Conservation (phyloP, 1,140 invertebrate species). For the Drosophila equinoxialis region DNA sequence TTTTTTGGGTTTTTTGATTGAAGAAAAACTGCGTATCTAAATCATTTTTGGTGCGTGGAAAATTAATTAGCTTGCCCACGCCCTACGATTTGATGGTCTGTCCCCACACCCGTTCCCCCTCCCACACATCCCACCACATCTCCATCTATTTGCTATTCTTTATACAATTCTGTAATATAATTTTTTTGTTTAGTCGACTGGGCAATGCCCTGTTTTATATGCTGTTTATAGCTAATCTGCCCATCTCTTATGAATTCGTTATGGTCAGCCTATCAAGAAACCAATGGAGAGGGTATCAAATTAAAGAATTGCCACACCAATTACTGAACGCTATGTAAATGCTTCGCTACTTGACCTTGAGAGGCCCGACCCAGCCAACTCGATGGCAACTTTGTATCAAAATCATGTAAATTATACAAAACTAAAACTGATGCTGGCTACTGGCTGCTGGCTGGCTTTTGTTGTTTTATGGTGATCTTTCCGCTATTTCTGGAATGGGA, state of each 20-base stretch:
- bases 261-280: too few relatives aligned
- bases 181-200: not conserved
- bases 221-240: too few relatives aligned
- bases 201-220: not conserved
- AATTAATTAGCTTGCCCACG: constrained; percentile 62
- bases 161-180: not conserved
- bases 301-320: constrained; percentile 10
- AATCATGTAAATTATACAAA: constrained; percentile 11
- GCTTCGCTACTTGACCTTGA: constrained; percentile 7
- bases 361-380: not conserved
- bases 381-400: not conserved
- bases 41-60: constrained; percentile 26
- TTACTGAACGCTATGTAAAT: constrained; percentile 5
- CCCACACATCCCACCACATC: not conserved
- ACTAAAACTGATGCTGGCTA: not conserved
- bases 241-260: too few relatives aligned
- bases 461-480: constrained; percentile 23
- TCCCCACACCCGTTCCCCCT: not conserved
- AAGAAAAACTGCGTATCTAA: constrained; percentile 30
- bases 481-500: not conserved
- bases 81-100: constrained; percentile 32
- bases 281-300: not conserved
- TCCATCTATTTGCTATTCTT: not conserved
- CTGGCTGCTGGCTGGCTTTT: not conserved
- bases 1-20: too few relatives aligned